phyloP scores from a whole-genome alignment of 2,888 invertebrate species.

The Hirudinaria manillensis region DNA sequence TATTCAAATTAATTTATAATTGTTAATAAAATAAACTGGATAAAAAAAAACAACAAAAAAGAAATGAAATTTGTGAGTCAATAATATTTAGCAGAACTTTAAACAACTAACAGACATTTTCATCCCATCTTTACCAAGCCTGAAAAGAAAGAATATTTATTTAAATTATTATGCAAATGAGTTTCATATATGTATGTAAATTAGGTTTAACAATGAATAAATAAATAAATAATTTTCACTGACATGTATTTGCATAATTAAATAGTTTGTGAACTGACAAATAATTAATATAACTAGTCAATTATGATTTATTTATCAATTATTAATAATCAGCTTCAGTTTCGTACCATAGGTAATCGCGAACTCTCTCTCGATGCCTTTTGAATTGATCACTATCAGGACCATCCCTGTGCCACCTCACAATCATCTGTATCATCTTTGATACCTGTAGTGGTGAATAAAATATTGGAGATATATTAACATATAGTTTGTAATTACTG shows the following conservation, averaged over 20 bases:
- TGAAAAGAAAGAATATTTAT: conserved; percentile 35
- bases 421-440: conserved; percentile 47
- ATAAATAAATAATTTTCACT: too few species aligned
- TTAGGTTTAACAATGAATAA: too few species aligned
- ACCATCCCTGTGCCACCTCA: conserved; percentile 44
- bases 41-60: too few species aligned
- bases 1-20: too few species aligned
- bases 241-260: too few species aligned
- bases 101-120: conserved; percentile 45
- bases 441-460: conserved; percentile 42
- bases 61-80: background rate
- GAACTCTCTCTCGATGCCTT: conserved; percentile 43
- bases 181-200: too few species aligned
- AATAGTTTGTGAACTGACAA: too few species aligned
- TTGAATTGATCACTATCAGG: conserved; percentile 41
- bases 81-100: background rate
- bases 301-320: background rate
- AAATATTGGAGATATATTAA: background rate
- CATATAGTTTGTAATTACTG: too few species aligned
- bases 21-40: too few species aligned
- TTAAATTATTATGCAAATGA: too few species aligned
- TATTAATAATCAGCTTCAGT: background rate
- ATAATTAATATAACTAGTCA: background rate
- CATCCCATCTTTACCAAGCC: conserved; percentile 48
- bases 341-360: conserved; percentile 46